Evolutionary conservation across 2,888 invertebrate genomes (phyloP), one percentile per base, ranked within the genome.

Genomic region (Sussaba pulchella): DNA sequence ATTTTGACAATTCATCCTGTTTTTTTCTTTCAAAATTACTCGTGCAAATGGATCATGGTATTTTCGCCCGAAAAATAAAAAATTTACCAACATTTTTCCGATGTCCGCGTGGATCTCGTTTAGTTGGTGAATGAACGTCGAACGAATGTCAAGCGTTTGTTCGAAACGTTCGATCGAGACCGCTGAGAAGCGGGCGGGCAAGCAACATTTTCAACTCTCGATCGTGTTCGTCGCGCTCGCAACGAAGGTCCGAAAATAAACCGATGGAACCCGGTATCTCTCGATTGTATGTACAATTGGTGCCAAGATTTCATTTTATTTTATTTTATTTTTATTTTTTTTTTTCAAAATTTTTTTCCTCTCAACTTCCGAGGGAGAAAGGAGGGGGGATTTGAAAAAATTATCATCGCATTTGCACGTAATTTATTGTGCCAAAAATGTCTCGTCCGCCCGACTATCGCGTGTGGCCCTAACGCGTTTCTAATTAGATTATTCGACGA

Each of bases 221-320:
- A 17, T 63, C n/a, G 36, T 26, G 43, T 36, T 59, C 69, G 43
- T 64, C 70, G 79, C 75, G 71, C 76, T 66, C 47, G 72, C 74
- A 75, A 77, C 39, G 66, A 61, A 52, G 54, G 66, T 84, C 80
- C 76, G 67, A 80, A 82, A 85, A 85, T 83, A 82, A 82, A 78
- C 43, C 24, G 54, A 76, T 69, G 74, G 66, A 70, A 36, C 72
- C 71, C 59, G 17, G 59, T 87, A 86, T 86, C 85, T 85, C 84
- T 85, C 85, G 82, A 86, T 85, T 82, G 82, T 86, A 86, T 84
- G 83, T 85, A 87, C 85, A 87, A 85, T 86, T 82, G 83, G 82
- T 87, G 87, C 87, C 87, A 87, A 87, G 83, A 85, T 83, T 83
- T 85, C 78, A 72, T 12, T 31, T 54, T 54, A 6, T 31, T 6